Evolutionary conservation across 2,888 invertebrate species (phyloP).

Genomic region (Patella pellucida): DNA sequence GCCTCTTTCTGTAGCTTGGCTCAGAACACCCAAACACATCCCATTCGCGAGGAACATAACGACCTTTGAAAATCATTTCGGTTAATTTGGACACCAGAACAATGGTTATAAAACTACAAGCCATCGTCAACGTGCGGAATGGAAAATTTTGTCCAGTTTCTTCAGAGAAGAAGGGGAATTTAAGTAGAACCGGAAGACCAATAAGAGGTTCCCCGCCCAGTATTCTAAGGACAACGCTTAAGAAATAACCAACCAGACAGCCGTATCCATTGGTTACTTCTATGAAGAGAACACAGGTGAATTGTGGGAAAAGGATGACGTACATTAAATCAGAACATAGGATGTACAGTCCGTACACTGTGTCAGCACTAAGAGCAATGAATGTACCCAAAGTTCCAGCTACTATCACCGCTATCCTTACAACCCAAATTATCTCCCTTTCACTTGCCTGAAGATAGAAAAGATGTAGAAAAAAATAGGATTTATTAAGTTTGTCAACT

Average conservation of each 20-base stretch:
- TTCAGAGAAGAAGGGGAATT: slow-evolving; percentile 41
- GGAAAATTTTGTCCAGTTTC: slow-evolving; percentile 44
- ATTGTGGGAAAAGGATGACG: slow-evolving; percentile 42
- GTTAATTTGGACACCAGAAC: slow-evolving; percentile 36
- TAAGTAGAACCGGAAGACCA: slow-evolving; percentile 69
- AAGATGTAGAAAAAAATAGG: slow-evolving; percentile 11
- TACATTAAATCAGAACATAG: slow-evolving; percentile 43
- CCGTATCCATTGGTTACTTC: slow-evolving; percentile 45
- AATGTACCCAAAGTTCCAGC: slow-evolving; percentile 33
- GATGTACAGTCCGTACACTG: slow-evolving; percentile 40
- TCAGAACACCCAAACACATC: slow-evolving; percentile 29
- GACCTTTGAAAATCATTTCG: slow-evolving; percentile 34
- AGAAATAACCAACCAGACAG: slow-evolving; percentile 72
- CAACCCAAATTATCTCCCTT: slow-evolving; percentile 39
- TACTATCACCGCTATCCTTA: slow-evolving; percentile 33
- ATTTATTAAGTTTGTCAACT: background rate
- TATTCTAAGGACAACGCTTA: slow-evolving; percentile 83
- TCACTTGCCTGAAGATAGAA: slow-evolving; percentile 35
- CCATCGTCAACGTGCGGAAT: slow-evolving; percentile 46
- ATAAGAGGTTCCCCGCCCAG: slow-evolving; percentile 90
- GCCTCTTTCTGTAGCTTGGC: background rate
- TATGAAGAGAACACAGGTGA: slow-evolving; percentile 39
- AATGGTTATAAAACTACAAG: slow-evolving; percentile 33
- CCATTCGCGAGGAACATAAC: slow-evolving; percentile 28
- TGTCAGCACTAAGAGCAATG: slow-evolving; percentile 34